Percentiles rank a stretch among this genome's conserved stretches.
These are phyloP conservation scores for Sceloporus tristichus DNA, from an alignment of 2,113 vertebrate species.

Conservation along the genomic window DNA sequence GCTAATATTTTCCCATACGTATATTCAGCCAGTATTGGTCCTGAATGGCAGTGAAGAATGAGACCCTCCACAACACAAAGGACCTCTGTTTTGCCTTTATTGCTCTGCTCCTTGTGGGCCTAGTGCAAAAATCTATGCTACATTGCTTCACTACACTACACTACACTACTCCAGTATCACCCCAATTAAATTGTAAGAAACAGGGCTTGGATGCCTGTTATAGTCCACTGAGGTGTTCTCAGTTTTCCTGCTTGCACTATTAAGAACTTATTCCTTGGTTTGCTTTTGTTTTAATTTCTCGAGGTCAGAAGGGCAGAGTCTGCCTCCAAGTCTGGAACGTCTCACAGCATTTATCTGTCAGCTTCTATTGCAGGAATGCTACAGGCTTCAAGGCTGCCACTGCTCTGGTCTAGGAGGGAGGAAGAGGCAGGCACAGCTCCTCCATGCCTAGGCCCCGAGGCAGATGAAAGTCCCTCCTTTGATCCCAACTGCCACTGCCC, in stretches of 20 bases:
- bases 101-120: background rate
- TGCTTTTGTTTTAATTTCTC: background rate
- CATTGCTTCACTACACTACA: too few relatives aligned
- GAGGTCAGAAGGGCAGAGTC: background rate
- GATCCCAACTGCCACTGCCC: too few relatives aligned
- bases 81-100: background rate
- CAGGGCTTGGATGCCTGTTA: background rate
- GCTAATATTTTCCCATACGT: too few relatives aligned
- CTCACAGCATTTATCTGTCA: background rate
- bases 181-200: slow-evolving; percentile 2
- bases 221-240: slow-evolving; percentile 5
- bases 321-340: background rate
- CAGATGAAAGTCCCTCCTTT: too few relatives aligned
- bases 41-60: too few relatives aligned
- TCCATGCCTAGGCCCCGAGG: too few relatives aligned
- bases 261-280: too few relatives aligned
- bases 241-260: too few relatives aligned
- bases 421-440: too few relatives aligned
- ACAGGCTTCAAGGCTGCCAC: too few relatives aligned
- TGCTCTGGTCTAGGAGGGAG: too few relatives aligned
- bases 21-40: too few relatives aligned
- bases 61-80: background rate
- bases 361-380: background rate
- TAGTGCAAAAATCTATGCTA: background rate
- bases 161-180: background rate